These are phyloP conservation scores for Ivindomyrus marchei DNA, from an alignment of 2,113 vertebrate species.

Conservation along the genomic window DNA sequence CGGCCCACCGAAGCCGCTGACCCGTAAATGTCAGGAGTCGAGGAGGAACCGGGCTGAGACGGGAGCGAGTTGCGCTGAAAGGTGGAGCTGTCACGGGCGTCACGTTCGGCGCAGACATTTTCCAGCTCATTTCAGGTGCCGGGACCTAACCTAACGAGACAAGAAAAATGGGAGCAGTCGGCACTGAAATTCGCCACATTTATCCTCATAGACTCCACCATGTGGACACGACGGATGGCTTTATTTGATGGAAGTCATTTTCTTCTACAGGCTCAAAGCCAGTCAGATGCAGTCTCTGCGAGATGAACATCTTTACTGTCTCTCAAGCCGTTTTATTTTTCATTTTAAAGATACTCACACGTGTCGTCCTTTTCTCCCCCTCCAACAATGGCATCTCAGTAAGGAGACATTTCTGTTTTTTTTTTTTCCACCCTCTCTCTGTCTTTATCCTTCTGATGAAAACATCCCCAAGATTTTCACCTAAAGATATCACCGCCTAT, in stretches of 20 bases:
- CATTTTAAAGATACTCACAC: background rate
- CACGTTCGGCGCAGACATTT: background rate
- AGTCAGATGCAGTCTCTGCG: background rate
- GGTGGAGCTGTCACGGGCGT: background rate
- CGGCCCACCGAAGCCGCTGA: background rate
- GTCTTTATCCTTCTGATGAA: background rate
- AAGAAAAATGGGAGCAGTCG: background rate
- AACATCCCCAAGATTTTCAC: background rate
- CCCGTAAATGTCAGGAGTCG: background rate
- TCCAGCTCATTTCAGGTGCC: conserved; percentile 7
- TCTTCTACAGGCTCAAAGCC: background rate
- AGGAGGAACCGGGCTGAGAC: background rate
- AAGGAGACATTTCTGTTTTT: background rate
- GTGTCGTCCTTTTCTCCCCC: background rate
- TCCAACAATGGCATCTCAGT: background rate
- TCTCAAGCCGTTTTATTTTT: background rate
- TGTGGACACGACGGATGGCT: background rate
- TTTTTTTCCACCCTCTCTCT: too few relatives aligned
- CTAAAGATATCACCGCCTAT: background rate
- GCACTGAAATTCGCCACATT: conserved; percentile 8
- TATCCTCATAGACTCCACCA: background rate
- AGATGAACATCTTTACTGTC: conserved; percentile 9
- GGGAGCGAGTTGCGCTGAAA: background rate
- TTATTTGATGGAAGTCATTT: conserved; percentile 15
- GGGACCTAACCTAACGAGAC: conserved; percentile 12